Conservation (phyloP, 1,140 invertebrate species). For the Anagrus nilaparvatae region DNA sequence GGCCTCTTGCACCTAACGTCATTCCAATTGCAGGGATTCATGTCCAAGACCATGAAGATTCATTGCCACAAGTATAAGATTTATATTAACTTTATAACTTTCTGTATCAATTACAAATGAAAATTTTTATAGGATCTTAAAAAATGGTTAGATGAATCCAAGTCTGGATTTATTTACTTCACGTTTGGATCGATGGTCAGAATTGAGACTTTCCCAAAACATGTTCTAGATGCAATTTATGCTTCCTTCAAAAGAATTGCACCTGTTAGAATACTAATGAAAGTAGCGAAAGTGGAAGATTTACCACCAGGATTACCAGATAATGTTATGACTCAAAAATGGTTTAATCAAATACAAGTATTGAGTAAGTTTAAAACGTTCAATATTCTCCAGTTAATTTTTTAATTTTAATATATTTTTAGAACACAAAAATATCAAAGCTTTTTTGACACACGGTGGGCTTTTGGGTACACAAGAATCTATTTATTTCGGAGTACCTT, state of each 20-base stretch:
- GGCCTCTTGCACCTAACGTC: conserved; percentile 38
- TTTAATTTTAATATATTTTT: too few relatives aligned
- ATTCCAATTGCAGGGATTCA: conserved; percentile 53
- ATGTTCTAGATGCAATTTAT: conserved; percentile 20
- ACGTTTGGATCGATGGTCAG: conserved; percentile 62
- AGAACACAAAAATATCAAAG: conserved; percentile 38
- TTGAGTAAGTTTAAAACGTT: conserved; percentile 25
- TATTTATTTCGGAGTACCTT: conserved; percentile 60
- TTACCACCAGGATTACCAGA: conserved; percentile 38
- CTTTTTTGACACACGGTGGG: conserved; percentile 65
- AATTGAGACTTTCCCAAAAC: conserved; percentile 43
- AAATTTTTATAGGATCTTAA: conserved; percentile 44
- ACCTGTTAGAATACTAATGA: conserved; percentile 24
- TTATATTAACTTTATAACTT: too few relatives aligned
- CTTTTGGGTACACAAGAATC: conserved; percentile 66
- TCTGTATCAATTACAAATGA: background rate
- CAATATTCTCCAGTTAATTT: too few relatives aligned
- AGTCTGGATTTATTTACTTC: conserved; percentile 59
- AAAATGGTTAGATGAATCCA: conserved; percentile 53
- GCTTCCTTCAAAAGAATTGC: conserved; percentile 24
- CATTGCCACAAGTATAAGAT: conserved; percentile 19
- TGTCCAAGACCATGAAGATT: conserved; percentile 20
- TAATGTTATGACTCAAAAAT: conserved; percentile 51
- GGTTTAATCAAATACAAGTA: conserved; percentile 52
- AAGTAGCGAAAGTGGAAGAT: conserved; percentile 24